phyloP scores from a whole-genome alignment of 30 jellyfish, hydroid and myxozoan species.

The Chironex yamaguchii region DNA sequence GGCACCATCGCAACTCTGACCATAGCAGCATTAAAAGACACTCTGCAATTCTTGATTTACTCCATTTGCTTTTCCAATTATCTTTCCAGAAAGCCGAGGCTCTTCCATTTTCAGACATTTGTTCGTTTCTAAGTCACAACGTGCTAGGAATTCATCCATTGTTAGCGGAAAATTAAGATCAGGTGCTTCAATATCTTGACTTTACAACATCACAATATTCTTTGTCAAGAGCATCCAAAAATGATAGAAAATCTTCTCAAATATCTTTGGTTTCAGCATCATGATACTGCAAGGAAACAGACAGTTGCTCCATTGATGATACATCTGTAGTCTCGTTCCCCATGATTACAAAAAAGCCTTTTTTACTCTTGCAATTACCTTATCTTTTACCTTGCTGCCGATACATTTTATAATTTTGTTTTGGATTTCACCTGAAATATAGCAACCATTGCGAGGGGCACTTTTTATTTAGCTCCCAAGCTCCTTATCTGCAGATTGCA shows the following conservation, averaged over 20 bases:
- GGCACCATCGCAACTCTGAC: no score
- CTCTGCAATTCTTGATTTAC: neutral
- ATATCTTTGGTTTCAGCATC: constrained; percentile 11
- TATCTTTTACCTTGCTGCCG: constrained; percentile 5
- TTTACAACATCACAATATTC: constrained; percentile 6
- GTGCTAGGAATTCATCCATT: constrained; percentile 11
- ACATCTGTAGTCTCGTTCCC: constrained; percentile 22
- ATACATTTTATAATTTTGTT: constrained; percentile 16
- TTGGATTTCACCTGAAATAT: constrained; percentile 22
- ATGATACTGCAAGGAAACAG: neutral
- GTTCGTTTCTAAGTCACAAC: constrained; percentile 1
- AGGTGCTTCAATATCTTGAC: neutral
- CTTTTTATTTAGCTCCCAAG: neutral
- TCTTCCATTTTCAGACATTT: constrained; percentile 18
- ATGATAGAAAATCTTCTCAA: constrained; percentile 14
- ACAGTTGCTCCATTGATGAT: constrained; percentile 6
- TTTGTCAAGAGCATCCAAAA: constrained; percentile 8
- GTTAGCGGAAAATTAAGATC: neutral
- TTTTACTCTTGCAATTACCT: constrained; percentile 32
- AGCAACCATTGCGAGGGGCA: constrained; percentile 15
- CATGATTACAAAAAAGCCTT: constrained; percentile 18
- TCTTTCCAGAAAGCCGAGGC: constrained; percentile 15
- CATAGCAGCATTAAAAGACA: neutral
- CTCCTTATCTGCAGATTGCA: neutral
- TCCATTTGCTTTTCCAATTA: neutral